Evolutionary conservation across 2,113 vertebrate genomes (phyloP).

Genomic region (Chrysochloris asiatica): DNA sequence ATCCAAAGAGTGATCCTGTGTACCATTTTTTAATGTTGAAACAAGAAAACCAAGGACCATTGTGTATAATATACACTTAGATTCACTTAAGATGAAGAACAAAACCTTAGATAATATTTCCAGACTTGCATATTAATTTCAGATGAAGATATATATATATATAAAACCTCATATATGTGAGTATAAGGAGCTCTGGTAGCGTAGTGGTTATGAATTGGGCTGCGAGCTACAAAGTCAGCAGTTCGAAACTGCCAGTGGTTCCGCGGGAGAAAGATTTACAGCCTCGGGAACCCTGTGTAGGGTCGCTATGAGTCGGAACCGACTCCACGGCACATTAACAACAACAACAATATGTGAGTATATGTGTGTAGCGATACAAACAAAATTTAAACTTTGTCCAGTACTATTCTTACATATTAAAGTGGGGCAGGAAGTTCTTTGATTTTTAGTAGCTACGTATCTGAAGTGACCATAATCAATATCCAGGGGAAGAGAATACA

Average conservation of each 20-base stretch:
- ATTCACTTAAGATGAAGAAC: neutral
- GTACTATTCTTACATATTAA: neutral
- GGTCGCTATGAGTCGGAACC: too few species aligned
- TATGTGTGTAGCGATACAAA: neutral
- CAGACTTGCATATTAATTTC: neutral
- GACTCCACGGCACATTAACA: too few species aligned
- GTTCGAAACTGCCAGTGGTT: too few species aligned
- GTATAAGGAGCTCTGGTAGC: too few species aligned
- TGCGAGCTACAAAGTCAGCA: too few species aligned
- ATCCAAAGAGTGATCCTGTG: neutral
- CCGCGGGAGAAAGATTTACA: too few species aligned
- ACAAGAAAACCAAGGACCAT: neutral
- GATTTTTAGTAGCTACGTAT: neutral
- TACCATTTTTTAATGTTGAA: slow-evolving; percentile 18
- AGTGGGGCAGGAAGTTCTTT: neutral
- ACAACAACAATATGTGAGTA: too few species aligned
- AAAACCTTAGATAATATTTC: neutral
- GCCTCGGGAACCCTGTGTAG: too few species aligned
- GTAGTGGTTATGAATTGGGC: too few species aligned
- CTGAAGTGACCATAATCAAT: neutral
- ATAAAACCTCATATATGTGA: too few species aligned
- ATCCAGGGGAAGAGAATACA: neutral
- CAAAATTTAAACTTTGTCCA: neutral
- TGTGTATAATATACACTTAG: neutral
- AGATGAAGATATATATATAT: neutral